These are phyloP conservation scores for Dryocosmus kuriphilus DNA, from an alignment of 2,888 invertebrate species.

Conservation along the genomic window DNA sequence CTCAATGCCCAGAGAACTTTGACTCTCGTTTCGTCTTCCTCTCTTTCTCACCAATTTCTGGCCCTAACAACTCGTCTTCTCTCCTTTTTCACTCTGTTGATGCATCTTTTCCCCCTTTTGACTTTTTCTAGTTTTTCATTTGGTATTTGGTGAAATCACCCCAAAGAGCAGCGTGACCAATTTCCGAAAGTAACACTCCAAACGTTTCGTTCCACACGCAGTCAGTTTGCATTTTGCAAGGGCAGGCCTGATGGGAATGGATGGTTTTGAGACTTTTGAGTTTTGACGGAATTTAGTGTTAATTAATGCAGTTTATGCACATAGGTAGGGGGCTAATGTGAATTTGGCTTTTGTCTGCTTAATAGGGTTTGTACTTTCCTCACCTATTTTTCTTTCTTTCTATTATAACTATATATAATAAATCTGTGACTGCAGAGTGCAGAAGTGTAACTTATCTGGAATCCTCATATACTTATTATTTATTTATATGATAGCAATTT, in stretches of 20 bases:
- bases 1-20: constrained; percentile 64
- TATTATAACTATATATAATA: neutral
- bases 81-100: constrained; percentile 39
- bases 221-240: constrained; percentile 9
- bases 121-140: constrained; percentile 56
- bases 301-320: constrained; percentile 23
- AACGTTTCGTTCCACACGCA: constrained; percentile 24
- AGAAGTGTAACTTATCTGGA: too few species aligned
- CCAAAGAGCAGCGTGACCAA: constrained; percentile 55
- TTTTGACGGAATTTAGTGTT: constrained; percentile 34
- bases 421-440: neutral
- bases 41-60: constrained; percentile 43
- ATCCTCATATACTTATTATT: too few species aligned
- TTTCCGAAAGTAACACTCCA: constrained; percentile 50
- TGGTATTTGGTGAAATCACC: constrained; percentile 51
- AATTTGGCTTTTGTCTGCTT: neutral
- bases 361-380: neutral
- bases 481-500: too few species aligned
- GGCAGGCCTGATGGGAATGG: neutral
- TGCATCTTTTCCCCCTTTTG: constrained; percentile 37
- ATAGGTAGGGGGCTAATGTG: constrained; percentile 8
- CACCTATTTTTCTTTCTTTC: neutral
- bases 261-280: constrained; percentile 29
- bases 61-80: constrained; percentile 49
- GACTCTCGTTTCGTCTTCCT: constrained; percentile 52